These are phyloP conservation scores for Sceloporus tristichus DNA, from an alignment of 2,113 vertebrate species.

Conservation along the genomic window DNA sequence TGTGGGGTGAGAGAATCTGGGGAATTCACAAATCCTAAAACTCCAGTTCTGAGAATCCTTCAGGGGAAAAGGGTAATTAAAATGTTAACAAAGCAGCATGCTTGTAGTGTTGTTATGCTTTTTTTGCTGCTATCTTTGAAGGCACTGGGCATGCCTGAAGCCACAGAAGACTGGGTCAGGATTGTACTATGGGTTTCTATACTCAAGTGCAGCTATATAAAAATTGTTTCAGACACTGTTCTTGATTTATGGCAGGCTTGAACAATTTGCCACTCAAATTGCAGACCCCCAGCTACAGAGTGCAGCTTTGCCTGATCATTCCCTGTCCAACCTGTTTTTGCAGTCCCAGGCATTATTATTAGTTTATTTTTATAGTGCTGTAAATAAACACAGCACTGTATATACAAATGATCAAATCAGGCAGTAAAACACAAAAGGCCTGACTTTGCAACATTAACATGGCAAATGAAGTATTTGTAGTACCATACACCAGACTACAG, in stretches of 20 bases:
- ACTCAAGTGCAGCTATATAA: neutral
- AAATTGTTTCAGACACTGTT: neutral
- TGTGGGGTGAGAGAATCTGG: neutral
- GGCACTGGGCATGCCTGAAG: neutral
- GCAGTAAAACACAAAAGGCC: too few species aligned
- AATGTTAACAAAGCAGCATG: neutral
- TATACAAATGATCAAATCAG: too few species aligned
- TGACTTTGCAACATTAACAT: too few species aligned
- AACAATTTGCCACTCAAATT: neutral
- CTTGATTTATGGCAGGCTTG: neutral
- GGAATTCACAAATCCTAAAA: neutral
- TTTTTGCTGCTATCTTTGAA: neutral
- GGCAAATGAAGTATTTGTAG: too few species aligned
- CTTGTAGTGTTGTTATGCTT: neutral
- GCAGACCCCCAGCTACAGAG: neutral
- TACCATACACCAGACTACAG: too few species aligned
- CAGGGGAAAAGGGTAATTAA: neutral
- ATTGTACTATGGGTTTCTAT: neutral
- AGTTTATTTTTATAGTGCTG: too few species aligned
- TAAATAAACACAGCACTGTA: too few species aligned
- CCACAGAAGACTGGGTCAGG: neutral
- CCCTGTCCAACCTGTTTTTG: too few species aligned
- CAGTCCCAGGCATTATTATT: too few species aligned
- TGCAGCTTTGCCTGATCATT: too few species aligned
- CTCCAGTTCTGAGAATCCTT: neutral